Evolutionary conservation across 2,113 vertebrate species (phyloP).

Genomic region (Chaetodon auriga): DNA sequence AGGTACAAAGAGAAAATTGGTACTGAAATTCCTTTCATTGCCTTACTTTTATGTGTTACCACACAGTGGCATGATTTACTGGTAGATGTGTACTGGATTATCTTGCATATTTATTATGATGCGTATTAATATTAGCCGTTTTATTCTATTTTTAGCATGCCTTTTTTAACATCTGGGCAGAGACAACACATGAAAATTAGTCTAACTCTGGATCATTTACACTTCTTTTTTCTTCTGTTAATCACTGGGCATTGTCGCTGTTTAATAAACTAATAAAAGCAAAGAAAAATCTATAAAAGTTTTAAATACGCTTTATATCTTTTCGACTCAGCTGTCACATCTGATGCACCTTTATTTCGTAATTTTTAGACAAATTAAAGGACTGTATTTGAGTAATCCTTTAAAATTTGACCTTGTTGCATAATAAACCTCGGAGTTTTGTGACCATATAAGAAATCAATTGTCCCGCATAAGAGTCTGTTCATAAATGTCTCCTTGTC

Average conservation of each 20-base stretch:
- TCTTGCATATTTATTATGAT: neutral
- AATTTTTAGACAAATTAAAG: neutral
- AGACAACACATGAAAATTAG: neutral
- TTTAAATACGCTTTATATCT: neutral
- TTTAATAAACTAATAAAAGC: neutral
- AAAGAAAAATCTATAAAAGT: neutral
- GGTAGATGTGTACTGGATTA: neutral
- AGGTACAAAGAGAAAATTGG: neutral
- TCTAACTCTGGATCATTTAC: too few species aligned
- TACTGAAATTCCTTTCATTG: neutral
- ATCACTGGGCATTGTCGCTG: too few species aligned
- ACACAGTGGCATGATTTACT: neutral
- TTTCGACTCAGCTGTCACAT: too few species aligned
- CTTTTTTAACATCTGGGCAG: neutral
- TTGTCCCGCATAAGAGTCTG: neutral
- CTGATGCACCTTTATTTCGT: neutral
- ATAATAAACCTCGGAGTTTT: neutral
- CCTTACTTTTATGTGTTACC: neutral
- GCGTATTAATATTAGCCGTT: neutral
- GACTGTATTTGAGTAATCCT: neutral
- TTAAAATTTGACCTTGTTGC: neutral
- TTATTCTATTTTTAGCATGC: neutral
- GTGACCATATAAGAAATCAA: neutral
- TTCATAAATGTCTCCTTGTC: constrained; percentile 25
- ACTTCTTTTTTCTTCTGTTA: too few species aligned